A percentile compares a stretch with the other conserved stretches of the same genome.
phyloP scores from a whole-genome alignment of 2,113 vertebrate genomes.

The Leiothrix lutea region DNA sequence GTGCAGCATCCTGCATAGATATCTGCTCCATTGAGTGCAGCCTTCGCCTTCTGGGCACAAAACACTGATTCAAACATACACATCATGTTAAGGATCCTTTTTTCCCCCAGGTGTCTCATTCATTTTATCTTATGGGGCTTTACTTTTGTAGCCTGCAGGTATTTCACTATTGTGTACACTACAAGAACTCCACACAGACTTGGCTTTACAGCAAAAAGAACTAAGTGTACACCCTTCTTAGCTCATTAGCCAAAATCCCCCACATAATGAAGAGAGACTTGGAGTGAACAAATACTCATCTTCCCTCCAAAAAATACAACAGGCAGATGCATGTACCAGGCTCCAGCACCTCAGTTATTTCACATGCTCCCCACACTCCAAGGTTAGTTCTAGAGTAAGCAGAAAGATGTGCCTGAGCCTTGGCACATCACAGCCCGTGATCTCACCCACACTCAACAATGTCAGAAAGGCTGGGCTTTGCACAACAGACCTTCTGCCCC shows the following conservation, averaged over 20 bases:
- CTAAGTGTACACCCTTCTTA: neutral
- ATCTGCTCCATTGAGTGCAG: slow-evolving; percentile 92
- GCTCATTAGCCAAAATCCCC: neutral
- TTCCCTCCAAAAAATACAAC: neutral
- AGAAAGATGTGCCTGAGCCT: neutral
- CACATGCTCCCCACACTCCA: neutral
- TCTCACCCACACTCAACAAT: neutral
- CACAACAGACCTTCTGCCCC: neutral
- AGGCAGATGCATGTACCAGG: neutral
- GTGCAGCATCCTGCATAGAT: slow-evolving; percentile 97
- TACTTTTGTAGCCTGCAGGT: neutral
- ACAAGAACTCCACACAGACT: neutral
- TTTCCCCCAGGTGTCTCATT: neutral
- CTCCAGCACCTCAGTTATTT: neutral
- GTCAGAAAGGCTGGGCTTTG: neutral
- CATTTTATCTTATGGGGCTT: neutral
- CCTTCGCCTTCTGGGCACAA: slow-evolving; percentile 92
- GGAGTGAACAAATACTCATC: neutral
- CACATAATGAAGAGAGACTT: neutral
- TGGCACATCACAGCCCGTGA: neutral
- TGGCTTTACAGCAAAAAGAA: neutral
- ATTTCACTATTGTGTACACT: neutral
- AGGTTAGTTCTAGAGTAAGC: neutral
- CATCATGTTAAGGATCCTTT: slow-evolving; percentile 80
- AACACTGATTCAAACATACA: slow-evolving; percentile 87